Base-by-base conservation (phyloP, 2,113 vertebrate species). In the Pitta sordida region DNA sequence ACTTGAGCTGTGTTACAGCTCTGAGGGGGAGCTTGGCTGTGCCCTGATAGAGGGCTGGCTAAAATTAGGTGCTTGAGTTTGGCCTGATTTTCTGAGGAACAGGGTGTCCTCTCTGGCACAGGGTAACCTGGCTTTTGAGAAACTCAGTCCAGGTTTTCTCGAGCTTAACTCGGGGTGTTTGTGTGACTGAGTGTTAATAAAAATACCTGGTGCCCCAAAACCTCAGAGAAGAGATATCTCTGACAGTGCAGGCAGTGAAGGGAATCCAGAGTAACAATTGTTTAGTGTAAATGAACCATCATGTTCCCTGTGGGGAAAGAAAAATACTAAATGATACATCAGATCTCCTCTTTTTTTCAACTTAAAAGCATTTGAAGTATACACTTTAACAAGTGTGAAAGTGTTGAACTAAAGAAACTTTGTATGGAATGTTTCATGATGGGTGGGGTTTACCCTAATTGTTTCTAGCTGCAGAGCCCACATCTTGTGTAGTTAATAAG, bases 21-120 rank as follows among this genome's bases (percentile, higher is more conserved):
- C 93, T 5, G 62, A 87, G 94, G 75, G 70, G 62, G 21, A 91
- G 4, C 29, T 14, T 18, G 32, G 16, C 89, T 3, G 1, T 65
- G 58, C 81, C 46, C 84, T 90, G 34, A 41, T 90, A 89, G 60
- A 79, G 48, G 26, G 43, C 60, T 90, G 6, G n/a, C 93, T 94
- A 94, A 94, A 95, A 92, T 94, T 95, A 94, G 82, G 55, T 65
- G 24, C 78, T 69, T 2, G 14, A 74, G 24, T 74, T 71, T 90
- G 91, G 82, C 95, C 89, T 94, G 3, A 23, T 96, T 96, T 95
- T 73, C 15, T 74, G 53, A 80, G 86, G 87, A 83, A 67, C 94
- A 91, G 51, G 0, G 2, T 2, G 87, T 87, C 91, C 90, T 94
- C 39, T 53, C 16, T 2, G 71, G 43, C 39, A 43, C 18, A 80